Base-by-base conservation (phyloP, 2,888 invertebrate genomes). In the Amphimallon solstitiale region DNA sequence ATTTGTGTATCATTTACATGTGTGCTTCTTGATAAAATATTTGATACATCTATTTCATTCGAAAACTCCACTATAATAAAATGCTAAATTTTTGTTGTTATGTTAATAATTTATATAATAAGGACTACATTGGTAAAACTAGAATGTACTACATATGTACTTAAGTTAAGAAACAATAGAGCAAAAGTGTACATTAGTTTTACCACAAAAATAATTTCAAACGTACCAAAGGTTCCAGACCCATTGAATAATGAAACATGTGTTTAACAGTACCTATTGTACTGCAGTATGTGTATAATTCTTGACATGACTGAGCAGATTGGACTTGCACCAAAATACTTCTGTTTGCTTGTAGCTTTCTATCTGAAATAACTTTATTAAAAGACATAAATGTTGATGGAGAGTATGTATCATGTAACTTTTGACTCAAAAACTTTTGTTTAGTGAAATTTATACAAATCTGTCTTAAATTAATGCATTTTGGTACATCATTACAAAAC, bases 271-370 rank as follows among this genome's bases (percentile, higher is more conserved):
- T 80, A 6, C 91, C 92, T 81, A 89, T 89, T 71, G 86, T 83
- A 21, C 85, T 85, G 79, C 93, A 93, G 77, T 92, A 91, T 2
- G 85, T 82, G 77, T 89, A 85, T 60, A 94, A 82, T 80, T 92
- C 90, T 49, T 79, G 80, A 74, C 86, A 89, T 0, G 91, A 92
- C 51, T 88, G 85, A 61, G 88, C 86, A 0, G 92, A 91, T 74
- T 89, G 88, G 1, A 94, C 90, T 83, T 93, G 92, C 3, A 94
- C 88, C 34, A 94, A 81, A 63, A 93, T 83, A 81, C 91, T 92
- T 67, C 87, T 85, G 56, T 81, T 82, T 0, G 94, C 92, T 79
- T 93, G 87, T 1, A 81, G 78, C 77, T 89, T 86, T 71, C 92
- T 86, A 19, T 81, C 80, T 38, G 83, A 80, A 46, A 90, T 81